Base-by-base conservation (phyloP, 2,113 vertebrate genomes). In the Centrocercus urophasianus region DNA sequence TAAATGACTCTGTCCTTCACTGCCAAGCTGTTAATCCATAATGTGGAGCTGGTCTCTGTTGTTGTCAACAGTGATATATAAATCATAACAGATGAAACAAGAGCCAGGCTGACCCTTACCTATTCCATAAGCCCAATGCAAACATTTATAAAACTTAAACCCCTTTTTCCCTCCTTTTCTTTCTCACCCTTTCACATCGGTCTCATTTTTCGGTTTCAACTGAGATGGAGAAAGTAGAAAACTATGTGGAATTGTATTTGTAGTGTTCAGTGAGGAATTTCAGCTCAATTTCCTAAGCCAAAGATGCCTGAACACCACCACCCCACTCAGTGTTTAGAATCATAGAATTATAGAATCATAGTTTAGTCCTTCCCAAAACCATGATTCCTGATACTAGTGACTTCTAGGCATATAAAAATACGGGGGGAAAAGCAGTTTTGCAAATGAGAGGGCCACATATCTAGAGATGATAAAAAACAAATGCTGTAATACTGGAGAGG, bases 1-100 rank as follows among this genome's bases (percentile, higher is more conserved):
- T 90, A 93, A 91, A 92, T 88, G 1, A 74, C 63, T 90, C 76
- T 82, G 83, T 91, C 91, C 95, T 93, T 97, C 84, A 72, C 72
- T 87, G 64, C 47, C 93, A 95, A 92, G 30, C 34, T 71, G 42
- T 85, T 93, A 93, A 93, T 95, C 72, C 75, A 83, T 89, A 89
- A 80, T 20, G 22, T 88, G 34, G 40, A 71, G 60, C 21, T 96
- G 79, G 64, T 20, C 50, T 92, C 79, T 88, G 65, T 63, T 89
- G 71, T 48, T 95, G 88, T 92, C 92, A 96, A 61, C 84, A 80
- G 27, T 34, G 43, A 43, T 66, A 38, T 45, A 81, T 93, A 93
- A 94, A 94, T 89, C 78, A 74, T 38, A 87, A 61, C 40, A 75
- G 56, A 81, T 27, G 80, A 90, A 95, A 60, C 25, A 89, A 79